Base-by-base conservation (phyloP, 2,888 invertebrate genomes). In the Hermodice carunculata region DNA sequence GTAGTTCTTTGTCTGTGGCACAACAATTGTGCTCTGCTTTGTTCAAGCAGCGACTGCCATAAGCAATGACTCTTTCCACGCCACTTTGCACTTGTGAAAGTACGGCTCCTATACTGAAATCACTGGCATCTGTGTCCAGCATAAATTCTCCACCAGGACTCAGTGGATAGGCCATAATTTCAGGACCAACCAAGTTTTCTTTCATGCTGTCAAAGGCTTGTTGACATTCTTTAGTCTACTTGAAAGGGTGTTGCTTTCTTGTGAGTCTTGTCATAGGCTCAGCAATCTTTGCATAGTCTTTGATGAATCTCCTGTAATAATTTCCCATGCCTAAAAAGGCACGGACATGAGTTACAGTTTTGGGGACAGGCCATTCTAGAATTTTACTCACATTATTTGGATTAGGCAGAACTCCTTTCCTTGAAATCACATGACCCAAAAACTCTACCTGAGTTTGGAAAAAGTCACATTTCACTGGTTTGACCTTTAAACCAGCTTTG, bases 61-160 rank as follows among this genome's bases (percentile, higher is more conserved):
- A 68, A 2, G 64, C 62, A 22, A 75, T 63, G 5, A 74, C 72
- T 4, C 60, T 42, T 17, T 26, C n/a, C n/a, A 57, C 29, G 11
- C 57, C 24, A 34, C 43, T 44, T 59, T 72, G 57, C n/a, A 69
- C 51, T 52, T 73, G 73, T 6, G 69, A 72, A 11, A 74, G 34
- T 8, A 72, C 67, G 4, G 64, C 70, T 11, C 70, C 70, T 4
- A 67, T 44, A 28, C 40, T 57, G 70, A 17, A 46, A 6, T 29
- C 64, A 53, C 71, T 69, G 11, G 71, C 71, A 65, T 73, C 71
- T 22, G 63, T 63, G 60, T 70, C 73, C 14, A 70, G 32, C 8
- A 67, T 60, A 48, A 70, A 75, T 14, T 69, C 66, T 24, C 42
- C 19, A n/a, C 64, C 43, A 54, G 44, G 61, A 71, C 49, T 73